Conservation (phyloP, 2,888 invertebrate species). For the Agrotis ipsilon region DNA sequence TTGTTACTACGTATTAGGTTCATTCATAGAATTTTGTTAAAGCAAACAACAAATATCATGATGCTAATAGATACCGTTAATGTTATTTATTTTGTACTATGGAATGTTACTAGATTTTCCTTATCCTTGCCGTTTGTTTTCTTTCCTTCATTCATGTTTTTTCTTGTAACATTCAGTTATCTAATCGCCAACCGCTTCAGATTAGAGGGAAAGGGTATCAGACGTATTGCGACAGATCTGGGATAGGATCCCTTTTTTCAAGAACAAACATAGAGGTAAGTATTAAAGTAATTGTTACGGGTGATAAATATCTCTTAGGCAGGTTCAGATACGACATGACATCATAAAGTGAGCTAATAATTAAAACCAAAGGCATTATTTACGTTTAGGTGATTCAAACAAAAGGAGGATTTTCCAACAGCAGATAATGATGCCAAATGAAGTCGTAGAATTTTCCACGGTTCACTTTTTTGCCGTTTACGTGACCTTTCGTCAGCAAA, state of each 20-base stretch:
- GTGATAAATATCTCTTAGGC: not conserved
- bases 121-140: not conserved
- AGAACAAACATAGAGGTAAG: not conserved
- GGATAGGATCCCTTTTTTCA: constrained; percentile 10
- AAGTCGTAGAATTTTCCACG: constrained; percentile 14
- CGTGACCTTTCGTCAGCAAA: constrained; percentile 53
- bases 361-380: not conserved
- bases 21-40: constrained; percentile 16
- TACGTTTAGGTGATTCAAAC: not conserved
- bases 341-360: not conserved
- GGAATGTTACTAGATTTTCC: not conserved
- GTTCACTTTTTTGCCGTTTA: constrained; percentile 35
- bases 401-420: constrained; percentile 4
- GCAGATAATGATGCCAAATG: constrained; percentile 20
- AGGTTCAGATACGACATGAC: not conserved
- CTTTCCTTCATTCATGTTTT: constrained; percentile 10
- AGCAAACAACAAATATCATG: not conserved
- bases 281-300: not conserved
- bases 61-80: not conserved
- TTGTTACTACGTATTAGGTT: constrained; percentile 1
- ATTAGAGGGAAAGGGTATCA: constrained; percentile 5
- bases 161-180: constrained; percentile 1
- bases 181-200: constrained; percentile 24
- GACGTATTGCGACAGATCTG: constrained; percentile 41
- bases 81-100: not conserved